Conservation (phyloP, 2,113 vertebrate species). For the Chionodraco myersi region DNA sequence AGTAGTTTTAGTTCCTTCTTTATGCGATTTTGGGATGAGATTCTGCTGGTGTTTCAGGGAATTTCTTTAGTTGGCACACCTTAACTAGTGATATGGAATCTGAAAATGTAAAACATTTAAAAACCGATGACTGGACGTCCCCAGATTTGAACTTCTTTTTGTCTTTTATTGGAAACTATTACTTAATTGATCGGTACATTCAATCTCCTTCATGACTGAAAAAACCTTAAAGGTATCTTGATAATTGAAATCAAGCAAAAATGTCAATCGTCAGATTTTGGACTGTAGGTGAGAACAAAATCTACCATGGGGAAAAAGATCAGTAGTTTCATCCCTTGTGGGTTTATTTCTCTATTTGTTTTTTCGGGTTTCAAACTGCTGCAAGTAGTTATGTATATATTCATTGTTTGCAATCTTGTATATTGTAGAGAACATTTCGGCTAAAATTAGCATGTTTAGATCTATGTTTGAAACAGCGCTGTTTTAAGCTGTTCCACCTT, state of each 20-base stretch:
- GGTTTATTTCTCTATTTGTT: background rate
- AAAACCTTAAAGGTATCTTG: background rate
- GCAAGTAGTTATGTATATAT: background rate
- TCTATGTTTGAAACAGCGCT: background rate
- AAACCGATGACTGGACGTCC: background rate
- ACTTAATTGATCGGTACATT: background rate
- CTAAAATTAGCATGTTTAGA: background rate
- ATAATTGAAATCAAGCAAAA: background rate
- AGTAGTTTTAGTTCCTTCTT: background rate
- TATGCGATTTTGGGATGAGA: background rate
- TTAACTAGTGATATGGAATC: background rate
- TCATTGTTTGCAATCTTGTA: background rate
- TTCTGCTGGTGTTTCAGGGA: background rate
- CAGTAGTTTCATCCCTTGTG: background rate
- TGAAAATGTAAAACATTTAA: slow-evolving; percentile 1
- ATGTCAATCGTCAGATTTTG: background rate
- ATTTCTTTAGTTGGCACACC: slow-evolving; percentile 6
- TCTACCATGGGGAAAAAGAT: background rate
- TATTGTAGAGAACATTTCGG: background rate
- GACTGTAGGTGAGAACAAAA: no score
- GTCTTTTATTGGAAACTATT: background rate
- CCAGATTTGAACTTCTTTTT: background rate
- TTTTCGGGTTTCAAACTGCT: background rate
- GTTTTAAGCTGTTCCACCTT: background rate
- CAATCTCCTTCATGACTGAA: background rate